phyloP scores from a whole-genome alignment of 2,113 vertebrate species.

The Glaucidium brasilianum region DNA sequence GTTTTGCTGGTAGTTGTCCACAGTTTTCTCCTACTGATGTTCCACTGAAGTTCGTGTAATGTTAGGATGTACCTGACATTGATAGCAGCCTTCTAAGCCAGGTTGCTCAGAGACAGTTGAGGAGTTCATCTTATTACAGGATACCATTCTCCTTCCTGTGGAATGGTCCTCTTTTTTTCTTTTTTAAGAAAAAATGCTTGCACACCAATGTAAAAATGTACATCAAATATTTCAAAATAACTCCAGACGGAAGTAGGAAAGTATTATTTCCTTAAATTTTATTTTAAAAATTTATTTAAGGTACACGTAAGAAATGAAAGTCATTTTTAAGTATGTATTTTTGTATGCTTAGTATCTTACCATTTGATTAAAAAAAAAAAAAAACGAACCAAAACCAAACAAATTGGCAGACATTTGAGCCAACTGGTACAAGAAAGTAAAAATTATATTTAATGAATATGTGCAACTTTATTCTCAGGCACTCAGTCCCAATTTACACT shows the following conservation, averaged over 20 bases:
- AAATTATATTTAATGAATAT: neutral
- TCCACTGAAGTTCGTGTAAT: neutral
- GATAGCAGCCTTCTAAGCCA: neutral
- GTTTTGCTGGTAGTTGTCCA: constrained; percentile 43
- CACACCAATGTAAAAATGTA: constrained; percentile 1
- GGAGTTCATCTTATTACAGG: neutral
- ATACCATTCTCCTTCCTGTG: constrained; percentile 8
- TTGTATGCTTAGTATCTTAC: neutral
- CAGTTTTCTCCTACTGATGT: constrained; percentile 35
- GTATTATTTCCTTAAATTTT: constrained; percentile 6
- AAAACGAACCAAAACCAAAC: too few species aligned
- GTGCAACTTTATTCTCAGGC: neutral
- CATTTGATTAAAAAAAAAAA: neutral
- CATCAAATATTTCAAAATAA: neutral
- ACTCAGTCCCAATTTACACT: neutral
- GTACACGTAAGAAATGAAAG: neutral
- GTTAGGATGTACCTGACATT: constrained; percentile 1
- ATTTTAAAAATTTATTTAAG: constrained; percentile 20
- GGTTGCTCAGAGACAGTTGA: neutral
- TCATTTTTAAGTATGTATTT: constrained; percentile 3
- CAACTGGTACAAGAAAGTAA: neutral
- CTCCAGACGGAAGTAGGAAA: neutral
- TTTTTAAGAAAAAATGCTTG: neutral
- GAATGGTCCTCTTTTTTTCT: neutral
- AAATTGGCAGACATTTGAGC: neutral